phyloP scores from a whole-genome alignment of 2,888 invertebrate genomes.

The Pasiphila rectangulata region DNA sequence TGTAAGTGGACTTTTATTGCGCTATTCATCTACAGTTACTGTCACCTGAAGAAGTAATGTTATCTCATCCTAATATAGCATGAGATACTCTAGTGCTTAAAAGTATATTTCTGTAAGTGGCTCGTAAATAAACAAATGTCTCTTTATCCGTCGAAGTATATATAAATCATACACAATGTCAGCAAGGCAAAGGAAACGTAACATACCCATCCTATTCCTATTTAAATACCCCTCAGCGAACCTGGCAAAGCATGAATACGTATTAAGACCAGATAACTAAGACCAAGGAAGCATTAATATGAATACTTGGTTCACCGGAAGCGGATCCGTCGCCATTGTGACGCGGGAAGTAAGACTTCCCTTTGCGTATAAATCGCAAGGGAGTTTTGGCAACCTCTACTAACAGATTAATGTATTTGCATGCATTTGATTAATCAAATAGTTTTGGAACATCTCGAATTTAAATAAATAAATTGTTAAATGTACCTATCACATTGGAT shows the following conservation, averaged over 20 bases:
- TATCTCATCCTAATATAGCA: too few species aligned
- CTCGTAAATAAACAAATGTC: too few species aligned
- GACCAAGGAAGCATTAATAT: constrained; percentile 32
- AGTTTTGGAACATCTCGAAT: constrained; percentile 1
- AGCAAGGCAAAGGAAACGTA: too few species aligned
- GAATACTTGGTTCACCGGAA: constrained; percentile 48
- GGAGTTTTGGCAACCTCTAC: constrained; percentile 58
- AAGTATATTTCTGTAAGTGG: too few species aligned
- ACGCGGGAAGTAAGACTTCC: constrained; percentile 77
- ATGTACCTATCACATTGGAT: too few species aligned
- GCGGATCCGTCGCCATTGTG: constrained; percentile 70
- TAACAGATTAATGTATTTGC: constrained; percentile 19
- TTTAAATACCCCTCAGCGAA: background rate
- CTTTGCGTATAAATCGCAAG: constrained; percentile 59
- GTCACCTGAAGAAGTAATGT: too few species aligned
- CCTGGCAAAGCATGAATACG: constrained; percentile 13
- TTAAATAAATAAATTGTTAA: background rate
- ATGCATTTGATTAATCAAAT: constrained; percentile 17
- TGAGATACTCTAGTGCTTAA: too few species aligned
- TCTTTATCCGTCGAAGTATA: too few species aligned
- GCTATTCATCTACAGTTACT: too few species aligned
- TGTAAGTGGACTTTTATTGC: too few species aligned
- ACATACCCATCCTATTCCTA: too few species aligned
- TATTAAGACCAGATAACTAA: constrained; percentile 22
- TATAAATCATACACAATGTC: too few species aligned